Conservation (phyloP, 1,140 invertebrate species). For the Xylocopa sonorina region DNA sequence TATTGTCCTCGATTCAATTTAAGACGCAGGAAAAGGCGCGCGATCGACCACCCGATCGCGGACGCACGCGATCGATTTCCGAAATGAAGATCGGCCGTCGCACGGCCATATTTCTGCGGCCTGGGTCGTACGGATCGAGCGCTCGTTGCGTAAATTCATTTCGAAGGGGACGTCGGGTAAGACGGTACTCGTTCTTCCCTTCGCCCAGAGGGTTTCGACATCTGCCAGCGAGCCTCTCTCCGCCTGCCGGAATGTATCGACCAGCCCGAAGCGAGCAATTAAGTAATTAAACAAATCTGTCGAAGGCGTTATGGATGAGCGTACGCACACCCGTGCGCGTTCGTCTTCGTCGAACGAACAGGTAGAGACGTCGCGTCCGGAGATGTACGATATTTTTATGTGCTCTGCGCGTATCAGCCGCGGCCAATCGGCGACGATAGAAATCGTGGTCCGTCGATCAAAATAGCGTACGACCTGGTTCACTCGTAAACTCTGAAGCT, state of each 20-base stretch:
- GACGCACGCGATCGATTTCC: neutral
- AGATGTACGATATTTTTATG: conserved; percentile 39
- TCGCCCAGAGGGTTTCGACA: conserved; percentile 67
- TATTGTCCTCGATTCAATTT: conserved; percentile 42
- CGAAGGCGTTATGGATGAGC: conserved; percentile 74
- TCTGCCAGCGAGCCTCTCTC: conserved; percentile 53
- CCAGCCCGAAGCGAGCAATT: conserved; percentile 71
- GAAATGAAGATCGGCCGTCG: neutral
- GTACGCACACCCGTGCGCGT: conserved; percentile 62
- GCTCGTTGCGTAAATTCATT: conserved; percentile 53
- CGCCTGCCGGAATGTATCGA: conserved; percentile 51
- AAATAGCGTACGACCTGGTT: too few species aligned
- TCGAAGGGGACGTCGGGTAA: conserved; percentile 37
- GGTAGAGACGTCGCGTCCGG: conserved; percentile 30
- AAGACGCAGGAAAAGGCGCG: neutral
- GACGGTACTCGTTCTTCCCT: conserved; percentile 41
- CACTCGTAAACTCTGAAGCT: neutral
- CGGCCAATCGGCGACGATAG: too few species aligned
- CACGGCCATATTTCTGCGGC: neutral
- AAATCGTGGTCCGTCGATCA: neutral
- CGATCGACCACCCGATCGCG: neutral
- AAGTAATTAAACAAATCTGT: conserved; percentile 81
- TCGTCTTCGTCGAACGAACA: conserved; percentile 11
- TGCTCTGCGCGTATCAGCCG: too few species aligned
- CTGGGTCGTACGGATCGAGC: neutral